These are phyloP conservation scores for Coracopsis vasa DNA, from an alignment of 2,113 vertebrate genomes.

Conservation along the genomic window DNA sequence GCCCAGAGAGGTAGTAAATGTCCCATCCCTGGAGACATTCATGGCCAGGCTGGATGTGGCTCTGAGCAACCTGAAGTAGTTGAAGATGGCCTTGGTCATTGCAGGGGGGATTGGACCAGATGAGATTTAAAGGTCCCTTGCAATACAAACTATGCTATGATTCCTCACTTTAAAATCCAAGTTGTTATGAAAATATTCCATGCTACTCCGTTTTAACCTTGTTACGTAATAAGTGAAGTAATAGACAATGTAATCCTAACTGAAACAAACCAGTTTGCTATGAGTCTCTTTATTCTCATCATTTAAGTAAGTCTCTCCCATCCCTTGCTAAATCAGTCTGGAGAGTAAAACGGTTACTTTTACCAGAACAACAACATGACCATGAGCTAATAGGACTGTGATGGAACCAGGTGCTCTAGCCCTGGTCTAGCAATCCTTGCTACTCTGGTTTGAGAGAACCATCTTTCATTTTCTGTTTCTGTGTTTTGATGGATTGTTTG, in stretches of 20 bases:
- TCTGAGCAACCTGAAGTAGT: not conserved
- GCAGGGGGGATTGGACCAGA: not conserved
- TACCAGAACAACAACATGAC: not conserved
- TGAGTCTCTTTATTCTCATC: not conserved
- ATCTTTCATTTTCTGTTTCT: not conserved
- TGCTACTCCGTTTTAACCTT: not conserved
- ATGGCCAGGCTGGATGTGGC: not conserved
- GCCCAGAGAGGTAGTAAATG: not conserved
- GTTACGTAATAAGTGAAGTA: not conserved
- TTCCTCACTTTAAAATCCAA: slow-evolving; percentile 7
- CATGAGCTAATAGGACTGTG: not conserved
- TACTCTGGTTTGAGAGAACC: not conserved
- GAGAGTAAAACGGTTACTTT: not conserved
- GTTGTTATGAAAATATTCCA: slow-evolving; percentile 12
- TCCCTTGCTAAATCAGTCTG: not conserved
- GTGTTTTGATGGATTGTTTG: not conserved
- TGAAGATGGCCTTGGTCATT: not conserved
- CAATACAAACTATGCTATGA: not conserved
- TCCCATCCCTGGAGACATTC: not conserved
- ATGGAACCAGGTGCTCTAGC: not conserved
- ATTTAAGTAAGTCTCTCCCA: not conserved
- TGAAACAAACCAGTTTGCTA: not conserved
- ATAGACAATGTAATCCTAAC: not conserved
- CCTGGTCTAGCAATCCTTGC: not conserved
- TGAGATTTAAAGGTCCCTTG: not conserved